Evolutionary conservation across 2,797 vertebrate genomes (phyloP), one percentile per base, ranked within the genome.

Genomic region (Sebastes trivittatus): DNA sequence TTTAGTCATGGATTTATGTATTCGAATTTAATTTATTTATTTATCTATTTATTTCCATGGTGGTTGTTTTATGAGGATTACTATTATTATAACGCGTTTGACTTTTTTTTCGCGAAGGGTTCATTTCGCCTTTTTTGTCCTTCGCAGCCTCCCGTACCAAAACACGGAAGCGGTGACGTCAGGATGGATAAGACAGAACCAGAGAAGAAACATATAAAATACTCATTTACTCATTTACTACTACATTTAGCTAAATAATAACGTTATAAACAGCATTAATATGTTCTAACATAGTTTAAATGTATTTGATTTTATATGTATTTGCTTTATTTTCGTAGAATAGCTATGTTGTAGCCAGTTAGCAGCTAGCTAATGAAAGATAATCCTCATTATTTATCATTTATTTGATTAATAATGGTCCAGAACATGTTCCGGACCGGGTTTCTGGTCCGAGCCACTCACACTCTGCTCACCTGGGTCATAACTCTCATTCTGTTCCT

Each of bases 401-500:
- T 14, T 14, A 38, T 36, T 5, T 13, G 1, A 4, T 4, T 5
- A 29, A 68, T 72, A 75, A 94, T 92, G 91, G 82, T 72, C 0
- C 78, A 83, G 46, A 94, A 86, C 65, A 20, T 96, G 87, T 96
- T 97, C 62, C 93, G 94, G 42, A 87, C 91, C 30, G 97, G 97
- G 8, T 93, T 96, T 66, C 85, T 97, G 78, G 96, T 97, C 14
- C 93, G 97, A 72, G 95, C 92, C 4, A 76, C 92, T 2, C 96
- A 98, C 90, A 93, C 97, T 0, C 87, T 95, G 75, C 92, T 99
- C 7, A 98, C 96, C 80, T 96, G 95, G 94, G 92, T 90, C 1
- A 76, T 95, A 42, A 92, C 96, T 0, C 89, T 97, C 66, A 83
- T 95, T 13, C 96, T 99, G 11, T 96, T 98, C 87, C 92, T 98